These are phyloP conservation scores for Piprites chloris DNA, from an alignment of 2,113 vertebrate genomes.

Conservation along the genomic window DNA sequence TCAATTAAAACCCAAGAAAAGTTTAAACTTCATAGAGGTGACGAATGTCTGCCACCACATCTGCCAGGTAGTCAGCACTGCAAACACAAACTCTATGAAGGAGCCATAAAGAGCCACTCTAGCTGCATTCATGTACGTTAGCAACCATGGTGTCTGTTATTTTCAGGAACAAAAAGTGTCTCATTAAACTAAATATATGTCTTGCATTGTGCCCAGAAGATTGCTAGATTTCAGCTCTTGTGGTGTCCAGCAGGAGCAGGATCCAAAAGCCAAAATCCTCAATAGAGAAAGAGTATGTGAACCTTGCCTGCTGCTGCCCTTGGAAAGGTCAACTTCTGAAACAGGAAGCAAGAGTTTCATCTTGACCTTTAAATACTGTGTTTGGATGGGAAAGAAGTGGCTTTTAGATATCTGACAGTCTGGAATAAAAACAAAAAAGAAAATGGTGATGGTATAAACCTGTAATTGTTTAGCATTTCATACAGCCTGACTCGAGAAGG, in stretches of 20 bases:
- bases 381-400: background rate
- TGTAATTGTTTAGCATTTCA: background rate
- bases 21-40: background rate
- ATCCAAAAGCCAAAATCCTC: background rate
- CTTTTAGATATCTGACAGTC: background rate
- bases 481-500: background rate
- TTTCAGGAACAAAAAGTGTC: background rate
- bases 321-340: slow-evolving; percentile 29
- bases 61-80: background rate
- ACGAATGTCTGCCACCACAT: background rate
- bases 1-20: background rate
- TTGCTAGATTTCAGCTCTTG: background rate
- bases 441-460: background rate
- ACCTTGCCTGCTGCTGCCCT: background rate
- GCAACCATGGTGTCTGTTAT: background rate
- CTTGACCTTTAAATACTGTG: slow-evolving; percentile 40
- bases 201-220: background rate
- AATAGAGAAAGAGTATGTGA: background rate
- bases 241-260: background rate
- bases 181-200: background rate
- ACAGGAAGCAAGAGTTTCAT: background rate
- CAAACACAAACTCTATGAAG: background rate
- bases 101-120: background rate
- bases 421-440: background rate
- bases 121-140: background rate